Percentiles rank a stretch among this genome's conserved stretches.
Evolutionary conservation across 2,888 invertebrate genomes (phyloP).

Genomic region (Scaptodrosophila latifasciaeformis): DNA sequence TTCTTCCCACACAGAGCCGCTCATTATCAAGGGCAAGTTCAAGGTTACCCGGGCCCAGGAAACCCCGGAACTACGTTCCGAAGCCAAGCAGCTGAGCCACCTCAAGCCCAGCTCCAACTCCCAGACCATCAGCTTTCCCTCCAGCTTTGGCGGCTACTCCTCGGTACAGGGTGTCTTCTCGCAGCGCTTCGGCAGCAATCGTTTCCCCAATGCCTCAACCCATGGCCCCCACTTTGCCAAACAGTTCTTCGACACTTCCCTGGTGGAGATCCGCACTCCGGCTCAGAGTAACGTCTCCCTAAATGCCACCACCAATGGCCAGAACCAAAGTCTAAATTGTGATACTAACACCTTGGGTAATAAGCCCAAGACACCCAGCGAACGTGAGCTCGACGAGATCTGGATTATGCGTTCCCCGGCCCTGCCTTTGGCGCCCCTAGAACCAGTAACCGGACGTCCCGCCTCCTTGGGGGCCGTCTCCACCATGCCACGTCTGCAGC

Average conservation of each 20-base stretch:
- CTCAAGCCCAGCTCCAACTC: conserved; percentile 74
- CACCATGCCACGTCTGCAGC: conserved; percentile 49
- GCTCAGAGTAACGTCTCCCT: conserved; percentile 75
- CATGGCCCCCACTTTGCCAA: conserved; percentile 84
- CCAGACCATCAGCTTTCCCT: conserved; percentile 83
- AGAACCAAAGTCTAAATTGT: conserved; percentile 61
- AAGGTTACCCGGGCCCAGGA: conserved; percentile 76
- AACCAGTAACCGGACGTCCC: conserved; percentile 22
- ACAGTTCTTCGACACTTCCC: conserved; percentile 87
- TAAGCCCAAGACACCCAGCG: conserved; percentile 52
- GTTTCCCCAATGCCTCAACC: conserved; percentile 41
- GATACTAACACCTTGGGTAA: conserved; percentile 57
- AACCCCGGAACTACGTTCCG: conserved; percentile 63
- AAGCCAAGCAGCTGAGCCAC: conserved; percentile 67
- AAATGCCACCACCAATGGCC: conserved; percentile 36
- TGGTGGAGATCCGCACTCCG: conserved; percentile 83
- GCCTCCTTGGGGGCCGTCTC: conserved; percentile 38
- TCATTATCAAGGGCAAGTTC: conserved; percentile 76
- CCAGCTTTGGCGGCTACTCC: conserved; percentile 78
- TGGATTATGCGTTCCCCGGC: conserved; percentile 64
- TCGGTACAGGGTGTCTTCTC: conserved; percentile 79
- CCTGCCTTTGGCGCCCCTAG: conserved; percentile 5
- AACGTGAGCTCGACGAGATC: conserved; percentile 66
- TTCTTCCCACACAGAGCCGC: conserved; percentile 69
- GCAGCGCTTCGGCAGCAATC: conserved; percentile 70